Evolutionary conservation across 2,888 invertebrate species (phyloP), one percentile per base, ranked within the genome.

Genomic region (Gortyna flavago): DNA sequence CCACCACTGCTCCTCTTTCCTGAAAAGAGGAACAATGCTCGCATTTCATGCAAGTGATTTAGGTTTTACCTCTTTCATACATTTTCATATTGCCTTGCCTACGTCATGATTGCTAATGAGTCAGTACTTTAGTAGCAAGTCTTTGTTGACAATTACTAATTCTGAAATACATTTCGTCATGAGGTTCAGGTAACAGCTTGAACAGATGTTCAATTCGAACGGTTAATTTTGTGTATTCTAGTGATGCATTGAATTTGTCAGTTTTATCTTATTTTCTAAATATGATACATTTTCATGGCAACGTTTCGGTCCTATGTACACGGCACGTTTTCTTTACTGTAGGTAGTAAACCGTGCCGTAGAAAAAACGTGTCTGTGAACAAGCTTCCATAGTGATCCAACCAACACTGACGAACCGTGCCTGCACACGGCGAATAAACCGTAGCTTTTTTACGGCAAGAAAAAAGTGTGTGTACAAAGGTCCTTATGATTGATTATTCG

Each of bases 81-180:
- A 64, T 44, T 64, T 48, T 48, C 44, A 80, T 78, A 44, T 35
- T 62, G 13, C 25, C 3, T 18, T 80, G 35, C 44, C 5, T 62
- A 48, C 48, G 29, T n/a, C 48, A 48, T 38, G 8, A 48, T 77
- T 57, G 13, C 44, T 65, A 71, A 79, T 84, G 66, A 72, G 9
- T 75, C 35, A 67, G 38, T 54, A 54, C 54, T 54, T 54, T 54
- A 54, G 5, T 69, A 41, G 9, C 11, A 67, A 62, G 9, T 44
- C 16, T 66, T 59, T 70, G 48, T 73, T 61, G 29, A 54, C 32
- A 35, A 72, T 72, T 66, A 74, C 25, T 83, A 71, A 76, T 73
- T 25, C 21, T 61, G n/a, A 61, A 57, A 2, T 2, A n/a, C 18
- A 71, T 35, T 61, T 59, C 41, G 25, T 69, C 6, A 32, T 62